A percentile compares a stretch with the other conserved stretches of the same genome.
phyloP scores from a whole-genome alignment of 2,888 invertebrate species.

The Agrochola macilenta region DNA sequence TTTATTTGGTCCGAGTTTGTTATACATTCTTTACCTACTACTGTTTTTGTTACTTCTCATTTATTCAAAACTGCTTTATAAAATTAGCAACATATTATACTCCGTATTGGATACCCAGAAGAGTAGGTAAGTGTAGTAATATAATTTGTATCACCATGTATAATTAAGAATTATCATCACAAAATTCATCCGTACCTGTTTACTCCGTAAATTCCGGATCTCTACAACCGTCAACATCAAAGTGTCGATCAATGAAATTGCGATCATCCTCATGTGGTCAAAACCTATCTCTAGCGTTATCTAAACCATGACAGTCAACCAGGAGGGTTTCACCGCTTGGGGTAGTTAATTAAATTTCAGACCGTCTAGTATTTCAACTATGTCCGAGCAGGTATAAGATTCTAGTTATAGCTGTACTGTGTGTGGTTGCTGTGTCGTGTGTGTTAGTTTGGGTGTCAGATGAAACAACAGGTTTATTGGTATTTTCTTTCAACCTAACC shows the following conservation, averaged over 20 bases:
- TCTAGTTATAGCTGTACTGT: slow-evolving; percentile 27
- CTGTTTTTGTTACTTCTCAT: background rate
- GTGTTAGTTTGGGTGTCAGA: slow-evolving; percentile 30
- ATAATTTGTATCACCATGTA: background rate
- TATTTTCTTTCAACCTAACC: background rate
- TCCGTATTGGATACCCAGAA: background rate
- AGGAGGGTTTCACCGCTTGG: slow-evolving; percentile 71
- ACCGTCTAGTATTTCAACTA: slow-evolving; percentile 82
- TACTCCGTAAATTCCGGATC: slow-evolving; percentile 13
- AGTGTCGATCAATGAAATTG: slow-evolving; percentile 52
- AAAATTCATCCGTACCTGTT: slow-evolving; percentile 7
- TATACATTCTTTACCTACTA: background rate
- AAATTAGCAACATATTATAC: background rate
- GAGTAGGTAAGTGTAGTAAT: background rate
- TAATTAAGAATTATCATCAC: background rate
- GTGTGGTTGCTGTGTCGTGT: slow-evolving; percentile 27
- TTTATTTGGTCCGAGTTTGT: too few relatives aligned
- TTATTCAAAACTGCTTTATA: background rate
- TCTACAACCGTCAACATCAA: slow-evolving; percentile 43
- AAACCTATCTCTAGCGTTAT: slow-evolving; percentile 65
- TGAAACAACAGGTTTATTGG: slow-evolving; percentile 2
- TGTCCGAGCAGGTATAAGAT: slow-evolving; percentile 65
- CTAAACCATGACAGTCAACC: slow-evolving; percentile 72
- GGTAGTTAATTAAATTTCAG: slow-evolving; percentile 87
- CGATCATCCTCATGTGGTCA: slow-evolving; percentile 54